phyloP scores from a whole-genome alignment of 1,140 invertebrate species.

The Lepidurus apus region DNA sequence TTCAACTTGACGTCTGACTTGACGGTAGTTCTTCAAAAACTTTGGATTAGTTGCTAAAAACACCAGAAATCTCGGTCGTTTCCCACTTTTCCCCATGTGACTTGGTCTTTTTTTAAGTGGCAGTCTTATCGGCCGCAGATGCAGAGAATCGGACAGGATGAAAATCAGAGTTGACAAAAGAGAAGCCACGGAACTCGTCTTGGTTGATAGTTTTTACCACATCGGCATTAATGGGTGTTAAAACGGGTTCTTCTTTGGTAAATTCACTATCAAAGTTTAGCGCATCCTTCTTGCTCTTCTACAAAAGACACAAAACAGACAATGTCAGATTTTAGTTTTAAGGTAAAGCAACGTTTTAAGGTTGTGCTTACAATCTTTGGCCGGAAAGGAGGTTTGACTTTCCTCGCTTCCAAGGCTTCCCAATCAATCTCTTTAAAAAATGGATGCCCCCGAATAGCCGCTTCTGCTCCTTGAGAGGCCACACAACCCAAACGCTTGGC shows the following conservation, averaged over 20 bases:
- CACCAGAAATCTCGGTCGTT: neutral
- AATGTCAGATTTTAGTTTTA: neutral
- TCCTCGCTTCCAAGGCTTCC: slow-evolving; percentile 82
- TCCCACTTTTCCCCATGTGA: neutral
- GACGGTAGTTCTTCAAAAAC: neutral
- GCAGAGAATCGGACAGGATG: slow-evolving; percentile 59
- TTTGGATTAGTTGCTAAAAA: neutral
- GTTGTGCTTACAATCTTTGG: slow-evolving; percentile 86
- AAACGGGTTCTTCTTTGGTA: slow-evolving; percentile 92
- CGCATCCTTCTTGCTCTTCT: slow-evolving; percentile 97
- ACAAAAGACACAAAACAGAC: slow-evolving; percentile 45
- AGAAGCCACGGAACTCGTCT: slow-evolving; percentile 96
- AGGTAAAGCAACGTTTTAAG: slow-evolving; percentile 15
- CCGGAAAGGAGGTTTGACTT: slow-evolving; percentile 93
- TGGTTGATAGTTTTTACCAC: slow-evolving; percentile 91
- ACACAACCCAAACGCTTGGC: slow-evolving; percentile 88
- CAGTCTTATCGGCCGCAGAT: slow-evolving; percentile 19
- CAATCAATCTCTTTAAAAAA: slow-evolving; percentile 98
- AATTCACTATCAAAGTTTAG: slow-evolving; percentile 99
- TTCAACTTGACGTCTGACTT: neutral
- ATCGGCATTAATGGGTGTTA: slow-evolving; percentile 88
- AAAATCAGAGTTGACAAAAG: slow-evolving; percentile 90
- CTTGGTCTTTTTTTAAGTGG: slow-evolving; percentile 3
- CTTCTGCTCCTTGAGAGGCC: slow-evolving; percentile 64
- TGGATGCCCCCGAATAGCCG: slow-evolving; percentile 81